These are phyloP conservation scores for Nilaparvata lugens DNA, from an alignment of 1,140 invertebrate species.

Conservation along the genomic window DNA sequence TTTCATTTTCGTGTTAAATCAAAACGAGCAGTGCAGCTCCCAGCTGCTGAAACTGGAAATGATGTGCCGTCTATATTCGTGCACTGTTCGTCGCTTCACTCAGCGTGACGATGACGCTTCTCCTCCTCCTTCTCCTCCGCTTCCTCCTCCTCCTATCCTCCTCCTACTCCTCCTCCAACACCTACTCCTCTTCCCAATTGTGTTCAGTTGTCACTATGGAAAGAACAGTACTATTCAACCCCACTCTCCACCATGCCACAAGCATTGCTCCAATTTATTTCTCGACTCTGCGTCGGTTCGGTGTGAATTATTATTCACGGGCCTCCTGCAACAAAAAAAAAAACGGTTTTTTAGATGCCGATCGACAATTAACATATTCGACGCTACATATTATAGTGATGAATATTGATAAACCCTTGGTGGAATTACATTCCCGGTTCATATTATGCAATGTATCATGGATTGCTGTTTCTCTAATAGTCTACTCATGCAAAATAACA, in stretches of 20 bases:
- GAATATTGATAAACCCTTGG: background rate
- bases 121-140: background rate
- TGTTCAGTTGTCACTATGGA: background rate
- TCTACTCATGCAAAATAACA: no score
- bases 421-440: background rate
- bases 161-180: no score
- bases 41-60: no score
- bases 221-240: no score
- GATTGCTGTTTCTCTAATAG: no score
- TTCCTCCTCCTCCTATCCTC: background rate
- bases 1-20: no score
- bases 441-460: background rate
- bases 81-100: no score
- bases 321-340: background rate
- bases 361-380: no score
- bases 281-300: background rate
- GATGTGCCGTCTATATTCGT: no score
- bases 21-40: no score
- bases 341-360: background rate
- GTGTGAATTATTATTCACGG: background rate
- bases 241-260: background rate
- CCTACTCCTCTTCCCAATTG: no score
- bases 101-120: background rate
- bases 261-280: background rate
- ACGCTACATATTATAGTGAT: no score